Evolutionary conservation across 2,888 invertebrate genomes (phyloP), one percentile per base, ranked within the genome.

Genomic region (Drosophila emarginata): DNA sequence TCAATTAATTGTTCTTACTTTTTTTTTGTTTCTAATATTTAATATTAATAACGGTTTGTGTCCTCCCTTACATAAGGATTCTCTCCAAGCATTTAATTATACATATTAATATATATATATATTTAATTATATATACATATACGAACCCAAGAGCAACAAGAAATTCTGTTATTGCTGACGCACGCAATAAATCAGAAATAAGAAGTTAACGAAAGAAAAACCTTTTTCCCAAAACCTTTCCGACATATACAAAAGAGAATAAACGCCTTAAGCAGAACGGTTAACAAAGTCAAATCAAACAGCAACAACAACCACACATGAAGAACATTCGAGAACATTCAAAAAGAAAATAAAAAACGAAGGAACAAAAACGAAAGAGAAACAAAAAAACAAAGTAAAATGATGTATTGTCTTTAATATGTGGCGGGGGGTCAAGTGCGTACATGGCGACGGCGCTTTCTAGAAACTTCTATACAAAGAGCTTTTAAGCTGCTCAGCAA

Each of bases 241-340:
- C 18, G 21, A 14, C 45, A 45, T 36, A 54, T n/a, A 39, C 39
- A 57, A 21, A 57, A 23, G 39, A 57, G 23, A 57, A 57, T 54
- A 37, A 32, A 37, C 12, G 36, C 50, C 15, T 60, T 65, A 65
- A 53, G 50, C 61, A 58, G 18, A 18, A 54, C 12, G 32, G 26
- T 36, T 45, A 21, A 21, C 51, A 64, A 53, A 57, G 57, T 57
- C 37, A 57, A 37, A 23, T 36, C 39, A 54, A 39, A 56, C 40
- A 14, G 39, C 37, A 63, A 60, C 50, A 67, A 61, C 62, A 76
- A 66, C 63, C 18, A 45, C 45, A 21, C 45, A 72, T 72, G 39
- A 73, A 74, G 69, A 68, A 64, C 68, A 81, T 84, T 81, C 82
- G 73, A 83, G 72, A 83, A 79, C 83, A 83, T 82, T 80, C 72